phyloP scores from a whole-genome alignment of 2,797 vertebrate genomes.

The Heliangelus exortis region DNA sequence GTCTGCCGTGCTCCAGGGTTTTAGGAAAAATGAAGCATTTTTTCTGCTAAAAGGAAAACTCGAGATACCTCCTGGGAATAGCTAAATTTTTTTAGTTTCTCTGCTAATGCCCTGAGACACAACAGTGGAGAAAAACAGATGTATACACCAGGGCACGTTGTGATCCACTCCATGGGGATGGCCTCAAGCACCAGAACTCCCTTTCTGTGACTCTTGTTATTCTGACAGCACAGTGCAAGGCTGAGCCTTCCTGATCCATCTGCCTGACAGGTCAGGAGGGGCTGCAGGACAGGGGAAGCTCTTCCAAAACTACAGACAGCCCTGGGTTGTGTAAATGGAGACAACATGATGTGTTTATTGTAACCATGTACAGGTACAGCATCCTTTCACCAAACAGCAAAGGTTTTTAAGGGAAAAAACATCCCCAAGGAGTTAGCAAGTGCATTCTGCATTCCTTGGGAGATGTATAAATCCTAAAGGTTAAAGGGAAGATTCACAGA shows the following conservation, averaged over 20 bases:
- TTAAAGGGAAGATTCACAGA: not conserved
- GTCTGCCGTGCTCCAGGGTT: not conserved
- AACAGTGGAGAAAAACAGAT: not conserved
- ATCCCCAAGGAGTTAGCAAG: not conserved
- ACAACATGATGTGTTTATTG: not conserved
- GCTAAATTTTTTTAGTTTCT: not conserved
- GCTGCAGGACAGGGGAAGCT: no score
- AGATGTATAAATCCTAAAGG: not conserved
- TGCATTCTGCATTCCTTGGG: not conserved
- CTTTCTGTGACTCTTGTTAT: not conserved
- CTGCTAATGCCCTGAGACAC: not conserved
- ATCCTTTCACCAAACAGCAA: not conserved
- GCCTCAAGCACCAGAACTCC: not conserved
- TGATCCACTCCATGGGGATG: not conserved
- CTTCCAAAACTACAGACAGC: not conserved
- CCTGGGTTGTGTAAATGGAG: not conserved
- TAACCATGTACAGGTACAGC: not conserved
- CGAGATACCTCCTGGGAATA: not conserved
- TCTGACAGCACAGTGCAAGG: accelerated
- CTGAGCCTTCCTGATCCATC: not conserved
- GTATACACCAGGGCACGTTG: not conserved
- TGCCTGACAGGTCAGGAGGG: not conserved
- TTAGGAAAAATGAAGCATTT: not conserved
- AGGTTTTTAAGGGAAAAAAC: not conserved
- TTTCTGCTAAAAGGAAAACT: not conserved